Evolutionary conservation across 2,888 invertebrate species (phyloP), one percentile per base, ranked within the genome.

Genomic region (Lycia hirtaria): DNA sequence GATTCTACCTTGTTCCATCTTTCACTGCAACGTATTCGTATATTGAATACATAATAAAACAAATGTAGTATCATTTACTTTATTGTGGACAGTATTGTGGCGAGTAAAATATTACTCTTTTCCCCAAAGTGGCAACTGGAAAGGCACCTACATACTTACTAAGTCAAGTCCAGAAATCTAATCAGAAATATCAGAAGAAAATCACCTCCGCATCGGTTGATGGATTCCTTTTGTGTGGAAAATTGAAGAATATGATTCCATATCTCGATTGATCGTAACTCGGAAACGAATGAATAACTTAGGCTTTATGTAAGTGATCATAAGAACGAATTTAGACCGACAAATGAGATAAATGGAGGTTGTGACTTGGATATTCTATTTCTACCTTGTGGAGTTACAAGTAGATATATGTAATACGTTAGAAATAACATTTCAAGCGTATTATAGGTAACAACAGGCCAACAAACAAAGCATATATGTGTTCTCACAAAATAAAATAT

Each of bases 201-300:
- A 58, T 48, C 48, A 44, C 48, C 57, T 37, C 32, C 24, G 26
- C 15, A 48, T 32, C 19, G 26, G 20, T 33, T 49, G 43, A 50
- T 49, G 49, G 43, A 48, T 41, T 56, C 41, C 57, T 28, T 33
- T 58, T 58, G 57, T 57, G 35, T 32, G 37, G 15, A 37, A 37
- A 44, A 52, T 53, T 43, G 57, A 53, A 53, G 48, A 53, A 58
- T 58, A 58, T 41, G 57, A 48, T 57, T 57, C 57, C 51, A 52
- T 56, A 56, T 52, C 57, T 24, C 19, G 57, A 57, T 52, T 52
- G 57, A 58, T 58, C 57, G 48, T 58, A 58, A 58, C 48, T 58
- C 41, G 26, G 40, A 38, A 47, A 35, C 22, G 6, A 37, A 58
- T 58, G 57, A 58, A 58, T 58, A 53, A 53, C 32, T 40, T 49